A percentile compares a stretch with the other conserved stretches of the same genome.
These are phyloP conservation scores for Pseudochirops corinnae DNA, from an alignment of 2,797 vertebrate genomes.

Conservation along the genomic window DNA sequence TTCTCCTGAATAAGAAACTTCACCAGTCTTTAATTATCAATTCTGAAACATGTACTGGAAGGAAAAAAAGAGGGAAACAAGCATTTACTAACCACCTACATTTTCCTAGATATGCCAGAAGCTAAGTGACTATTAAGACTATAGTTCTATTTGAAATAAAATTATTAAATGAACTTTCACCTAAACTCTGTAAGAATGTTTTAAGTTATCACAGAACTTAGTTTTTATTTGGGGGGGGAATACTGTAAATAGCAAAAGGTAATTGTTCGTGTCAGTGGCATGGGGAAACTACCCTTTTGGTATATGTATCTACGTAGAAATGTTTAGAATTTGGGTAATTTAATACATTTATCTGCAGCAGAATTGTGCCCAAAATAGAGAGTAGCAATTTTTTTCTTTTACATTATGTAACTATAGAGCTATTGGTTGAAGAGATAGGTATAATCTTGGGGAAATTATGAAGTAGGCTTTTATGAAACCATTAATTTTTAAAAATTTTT, in stretches of 20 bases:
- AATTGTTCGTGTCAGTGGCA: neutral
- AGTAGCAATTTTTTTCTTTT: neutral
- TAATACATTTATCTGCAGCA: neutral
- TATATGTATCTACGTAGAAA: neutral
- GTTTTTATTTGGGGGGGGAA: neutral
- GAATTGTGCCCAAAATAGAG: neutral
- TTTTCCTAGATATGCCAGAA: neutral
- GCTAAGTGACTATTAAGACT: neutral
- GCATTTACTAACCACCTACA: too few species aligned
- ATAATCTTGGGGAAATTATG: neutral
- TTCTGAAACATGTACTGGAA: too few species aligned
- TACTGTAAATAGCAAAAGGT: neutral
- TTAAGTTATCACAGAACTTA: neutral
- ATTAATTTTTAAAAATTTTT: neutral
- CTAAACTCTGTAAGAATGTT: neutral
- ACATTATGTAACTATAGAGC: neutral
- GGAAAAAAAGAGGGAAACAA: too few species aligned
- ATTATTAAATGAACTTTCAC: neutral
- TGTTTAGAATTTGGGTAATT: neutral
- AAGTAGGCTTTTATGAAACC: neutral
- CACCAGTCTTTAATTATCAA: too few species aligned
- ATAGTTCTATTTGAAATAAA: neutral
- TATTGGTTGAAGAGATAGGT: neutral
- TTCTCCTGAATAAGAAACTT: too few species aligned
- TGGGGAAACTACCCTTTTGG: neutral